Percentiles rank a stretch among this genome's conserved stretches.
Conservation (phyloP, 2,797 vertebrate genomes). For the Oreortyx pictus region DNA sequence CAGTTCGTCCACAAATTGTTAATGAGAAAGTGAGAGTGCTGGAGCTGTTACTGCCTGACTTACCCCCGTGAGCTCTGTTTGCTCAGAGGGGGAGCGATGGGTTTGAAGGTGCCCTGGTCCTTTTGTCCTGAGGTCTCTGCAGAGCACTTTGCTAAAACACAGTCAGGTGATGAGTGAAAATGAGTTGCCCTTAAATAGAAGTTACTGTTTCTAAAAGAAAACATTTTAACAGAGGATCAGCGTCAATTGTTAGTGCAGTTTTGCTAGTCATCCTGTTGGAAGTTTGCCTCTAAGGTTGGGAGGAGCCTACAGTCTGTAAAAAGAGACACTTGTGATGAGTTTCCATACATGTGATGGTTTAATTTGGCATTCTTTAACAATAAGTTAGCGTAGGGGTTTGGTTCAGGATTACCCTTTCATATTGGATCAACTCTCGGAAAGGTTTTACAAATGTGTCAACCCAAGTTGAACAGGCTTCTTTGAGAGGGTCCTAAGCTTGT, state of each 20-base stretch:
- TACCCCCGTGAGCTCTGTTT: background rate
- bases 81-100: accelerated
- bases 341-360: background rate
- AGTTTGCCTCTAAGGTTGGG: background rate
- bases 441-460: too few relatives aligned
- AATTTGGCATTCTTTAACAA: background rate
- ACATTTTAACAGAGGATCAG: background rate
- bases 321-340: background rate
- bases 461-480: background rate
- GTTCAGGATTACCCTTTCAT: background rate
- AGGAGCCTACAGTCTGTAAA: accelerated
- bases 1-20: background rate
- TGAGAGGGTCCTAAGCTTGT: background rate
- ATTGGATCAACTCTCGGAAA: background rate
- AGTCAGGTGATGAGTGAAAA: background rate
- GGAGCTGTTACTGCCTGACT: background rate
- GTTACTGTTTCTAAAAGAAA: background rate
- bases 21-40: background rate
- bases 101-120: background rate
- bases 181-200: background rate
- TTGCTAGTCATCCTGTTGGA: background rate
- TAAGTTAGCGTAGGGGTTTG: background rate
- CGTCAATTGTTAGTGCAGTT: background rate
- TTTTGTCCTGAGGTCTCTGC: background rate
- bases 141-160: background rate